Conservation (phyloP, 2,797 vertebrate genomes). For the Apodemus agrarius region DNA sequence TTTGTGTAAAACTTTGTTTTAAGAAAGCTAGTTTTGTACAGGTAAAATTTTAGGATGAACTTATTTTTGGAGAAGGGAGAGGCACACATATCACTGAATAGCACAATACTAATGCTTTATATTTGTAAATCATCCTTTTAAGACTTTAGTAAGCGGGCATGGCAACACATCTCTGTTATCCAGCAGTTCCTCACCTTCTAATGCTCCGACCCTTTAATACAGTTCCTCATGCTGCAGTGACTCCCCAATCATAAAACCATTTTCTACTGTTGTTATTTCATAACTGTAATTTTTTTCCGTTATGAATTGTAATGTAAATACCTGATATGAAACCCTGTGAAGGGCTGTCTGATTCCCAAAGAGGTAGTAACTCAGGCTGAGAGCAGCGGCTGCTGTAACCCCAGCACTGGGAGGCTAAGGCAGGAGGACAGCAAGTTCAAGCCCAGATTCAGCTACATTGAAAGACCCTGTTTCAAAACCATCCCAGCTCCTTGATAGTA, state of each 20-base stretch:
- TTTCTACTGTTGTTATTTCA: background rate
- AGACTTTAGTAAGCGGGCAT: conserved; percentile 3
- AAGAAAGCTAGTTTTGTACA: conserved; percentile 29
- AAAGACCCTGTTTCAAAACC: background rate
- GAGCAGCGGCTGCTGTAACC: background rate
- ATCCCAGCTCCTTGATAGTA: background rate
- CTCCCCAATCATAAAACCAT: background rate
- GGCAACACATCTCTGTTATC: background rate
- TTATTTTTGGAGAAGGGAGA: conserved; percentile 12
- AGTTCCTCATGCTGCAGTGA: background rate
- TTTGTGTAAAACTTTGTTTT: background rate
- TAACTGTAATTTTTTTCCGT: background rate
- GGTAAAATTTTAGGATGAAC: conserved; percentile 45
- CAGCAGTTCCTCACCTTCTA: background rate
- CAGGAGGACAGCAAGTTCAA: background rate
- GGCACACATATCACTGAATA: background rate
- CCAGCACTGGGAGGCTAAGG: background rate
- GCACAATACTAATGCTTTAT: conserved; percentile 39
- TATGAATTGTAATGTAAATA: background rate
- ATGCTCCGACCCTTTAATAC: background rate
- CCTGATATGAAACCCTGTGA: background rate
- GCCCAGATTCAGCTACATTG: background rate
- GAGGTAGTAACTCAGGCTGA: background rate
- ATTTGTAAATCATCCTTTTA: conserved; percentile 24
- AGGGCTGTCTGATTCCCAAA: background rate